Evolutionary conservation across 2,113 vertebrate genomes (phyloP).

Genomic region (Onychostruthus taczanowskii): DNA sequence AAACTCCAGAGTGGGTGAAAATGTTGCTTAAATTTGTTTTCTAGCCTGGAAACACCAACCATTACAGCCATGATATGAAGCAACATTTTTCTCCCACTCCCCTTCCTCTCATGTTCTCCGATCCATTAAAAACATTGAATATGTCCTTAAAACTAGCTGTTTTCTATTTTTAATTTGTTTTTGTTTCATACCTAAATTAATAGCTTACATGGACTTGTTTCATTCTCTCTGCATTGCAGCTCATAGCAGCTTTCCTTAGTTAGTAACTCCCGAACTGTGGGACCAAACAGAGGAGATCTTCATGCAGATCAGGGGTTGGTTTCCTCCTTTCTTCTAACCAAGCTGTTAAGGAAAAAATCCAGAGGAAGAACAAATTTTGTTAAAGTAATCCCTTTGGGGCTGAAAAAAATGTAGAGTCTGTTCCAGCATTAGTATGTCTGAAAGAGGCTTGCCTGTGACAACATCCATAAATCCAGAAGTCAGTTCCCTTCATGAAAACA

Average conservation of each 20-base stretch:
- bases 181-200: background rate
- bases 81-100: conserved; percentile 2
- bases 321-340: conserved; percentile 4
- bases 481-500: background rate
- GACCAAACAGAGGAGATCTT: background rate
- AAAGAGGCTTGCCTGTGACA: conserved; percentile 13
- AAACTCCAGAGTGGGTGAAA: conserved; percentile 4
- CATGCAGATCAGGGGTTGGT: background rate
- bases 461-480: background rate
- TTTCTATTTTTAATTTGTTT: background rate
- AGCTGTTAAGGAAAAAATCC: background rate
- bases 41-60: background rate
- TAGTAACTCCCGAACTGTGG: background rate
- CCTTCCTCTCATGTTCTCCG: background rate
- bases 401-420: background rate
- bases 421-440: background rate
- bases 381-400: background rate
- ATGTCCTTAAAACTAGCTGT: background rate
- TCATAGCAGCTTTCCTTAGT: background rate
- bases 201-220: background rate
- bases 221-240: background rate
- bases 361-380: background rate
- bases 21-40: background rate
- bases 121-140: background rate
- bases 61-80: background rate